Base-by-base conservation (phyloP, 2,113 vertebrate species). In the Pavo muticus region DNA sequence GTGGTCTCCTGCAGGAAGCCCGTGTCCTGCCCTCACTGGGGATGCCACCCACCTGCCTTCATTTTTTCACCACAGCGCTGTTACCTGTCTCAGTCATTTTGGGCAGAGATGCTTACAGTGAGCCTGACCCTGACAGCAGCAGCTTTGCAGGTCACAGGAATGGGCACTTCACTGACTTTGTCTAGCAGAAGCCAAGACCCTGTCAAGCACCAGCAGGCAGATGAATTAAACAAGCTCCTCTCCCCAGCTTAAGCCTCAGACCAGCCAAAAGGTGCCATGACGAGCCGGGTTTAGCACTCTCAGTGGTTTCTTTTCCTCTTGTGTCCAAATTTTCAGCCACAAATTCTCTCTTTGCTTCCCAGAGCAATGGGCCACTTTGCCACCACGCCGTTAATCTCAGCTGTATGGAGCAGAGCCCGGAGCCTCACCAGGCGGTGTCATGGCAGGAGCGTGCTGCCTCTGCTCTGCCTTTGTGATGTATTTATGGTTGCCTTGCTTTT, bases 11-110 rank as follows among this genome's bases (percentile, higher is more conserved):
- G 30, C 25, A 75, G 74, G 37, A 71, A 84, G 11, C 39, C 39
- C 56, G 60, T 4, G 14, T 52, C 64, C 70, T 63, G 54, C 40
- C 44, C n/a, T 52, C 15, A 9, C 52, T 54, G n/a, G 23, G 39
- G 18, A 5, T 25, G 10, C 9, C 8, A 47, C 14, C 17, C 42
- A 1, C 32, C 2, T 0, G 11, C 9, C 40, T 56, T 35, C 6
- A 8, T 18, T 37, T 21, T 59, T 63, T 79, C 8, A 0, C 37
- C 52, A 16, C 42, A 11, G 2, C 4, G n/a, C n/a, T 13, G 32
- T 32, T 35, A 23, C 27, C 57, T 25, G n/a, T 42, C 76, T 60
- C 48, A 15, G 42, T 30, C 3, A 27, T 70, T 73, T 59, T 0
- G 2, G 60, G 65, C 45, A 52, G 35, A 71, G 69, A 27, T 48